A percentile compares a stretch with the other conserved stretches of the same genome.
These are phyloP conservation scores for Phrynocephalus vlangalii DNA, from an alignment of 2,797 vertebrate genomes.

Conservation along the genomic window DNA sequence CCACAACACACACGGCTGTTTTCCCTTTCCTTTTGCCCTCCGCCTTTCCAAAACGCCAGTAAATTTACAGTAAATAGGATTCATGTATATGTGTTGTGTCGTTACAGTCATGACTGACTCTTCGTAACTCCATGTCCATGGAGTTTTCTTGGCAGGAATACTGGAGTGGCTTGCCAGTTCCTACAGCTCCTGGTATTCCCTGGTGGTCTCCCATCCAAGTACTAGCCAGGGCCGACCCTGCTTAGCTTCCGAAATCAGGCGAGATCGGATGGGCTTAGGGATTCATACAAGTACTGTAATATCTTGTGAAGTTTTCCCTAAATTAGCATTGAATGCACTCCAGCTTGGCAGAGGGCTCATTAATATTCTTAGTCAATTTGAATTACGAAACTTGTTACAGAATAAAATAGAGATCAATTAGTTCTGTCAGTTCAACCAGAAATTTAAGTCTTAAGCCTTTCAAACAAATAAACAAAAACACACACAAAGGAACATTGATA, in stretches of 20 bases:
- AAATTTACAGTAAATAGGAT: not conserved
- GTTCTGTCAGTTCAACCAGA: slow-evolving; percentile 14
- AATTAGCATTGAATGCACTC: not conserved
- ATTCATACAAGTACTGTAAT: not conserved
- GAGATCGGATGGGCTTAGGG: too few relatives aligned
- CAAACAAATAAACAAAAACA: not conserved
- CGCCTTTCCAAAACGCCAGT: too few relatives aligned
- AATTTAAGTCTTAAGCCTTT: not conserved
- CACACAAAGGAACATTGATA: not conserved
- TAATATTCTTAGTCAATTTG: not conserved
- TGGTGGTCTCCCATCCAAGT: too few relatives aligned
- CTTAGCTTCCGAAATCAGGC: too few relatives aligned
- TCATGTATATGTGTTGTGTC: too few relatives aligned
- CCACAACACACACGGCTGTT: not conserved
- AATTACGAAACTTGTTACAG: slow-evolving; percentile 1
- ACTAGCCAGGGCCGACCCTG: too few relatives aligned
- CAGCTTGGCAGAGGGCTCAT: not conserved
- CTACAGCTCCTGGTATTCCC: too few relatives aligned
- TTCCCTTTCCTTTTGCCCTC: not conserved
- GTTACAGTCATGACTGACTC: too few relatives aligned
- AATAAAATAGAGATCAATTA: slow-evolving; percentile 1
- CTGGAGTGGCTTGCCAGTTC: too few relatives aligned
- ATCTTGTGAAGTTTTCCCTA: not conserved
- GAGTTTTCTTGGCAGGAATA: too few relatives aligned
- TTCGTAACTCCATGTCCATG: too few relatives aligned